Evolutionary conservation across 1,140 invertebrate genomes (phyloP).

Genomic region (Zelostemma sp.): DNA sequence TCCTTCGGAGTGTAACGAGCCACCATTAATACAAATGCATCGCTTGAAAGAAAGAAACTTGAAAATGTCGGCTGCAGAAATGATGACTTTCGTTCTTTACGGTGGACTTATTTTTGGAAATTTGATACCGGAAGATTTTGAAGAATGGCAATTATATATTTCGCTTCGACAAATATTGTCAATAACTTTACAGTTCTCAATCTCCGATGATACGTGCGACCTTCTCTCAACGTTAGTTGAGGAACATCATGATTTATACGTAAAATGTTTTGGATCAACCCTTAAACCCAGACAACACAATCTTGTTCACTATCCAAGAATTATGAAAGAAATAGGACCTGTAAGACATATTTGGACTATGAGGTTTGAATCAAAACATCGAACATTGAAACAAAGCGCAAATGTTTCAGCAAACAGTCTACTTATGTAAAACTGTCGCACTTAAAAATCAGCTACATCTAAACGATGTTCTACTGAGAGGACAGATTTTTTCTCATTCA

Average conservation of each 20-base stretch:
- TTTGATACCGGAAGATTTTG: constrained; percentile 22
- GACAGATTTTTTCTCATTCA: constrained; percentile 11
- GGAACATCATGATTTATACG: constrained; percentile 35
- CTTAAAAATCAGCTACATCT: constrained; percentile 43
- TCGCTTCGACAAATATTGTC: constrained; percentile 29
- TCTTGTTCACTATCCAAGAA: constrained; percentile 42
- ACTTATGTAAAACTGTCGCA: constrained; percentile 40
- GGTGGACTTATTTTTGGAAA: constrained; percentile 35
- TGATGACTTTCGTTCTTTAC: constrained; percentile 32
- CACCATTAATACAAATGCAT: constrained; percentile 22
- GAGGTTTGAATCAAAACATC: constrained; percentile 48
- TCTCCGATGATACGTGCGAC: constrained; percentile 22
- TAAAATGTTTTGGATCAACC: constrained; percentile 21
- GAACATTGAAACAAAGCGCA: constrained; percentile 33
- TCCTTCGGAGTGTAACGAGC: constrained; percentile 20
- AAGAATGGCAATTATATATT: constrained; percentile 35
- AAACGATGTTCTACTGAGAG: constrained; percentile 22
- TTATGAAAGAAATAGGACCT: constrained; percentile 41
- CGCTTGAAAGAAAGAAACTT: constrained; percentile 23
- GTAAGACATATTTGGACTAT: constrained; percentile 41
- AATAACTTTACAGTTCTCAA: constrained; percentile 13
- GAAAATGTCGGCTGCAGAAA: constrained; percentile 42
- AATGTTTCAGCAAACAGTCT: constrained; percentile 25
- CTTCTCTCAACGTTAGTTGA: constrained; percentile 29
- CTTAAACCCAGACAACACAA: constrained; percentile 51